A percentile compares a stretch with the other conserved stretches of the same genome.
phyloP scores from a whole-genome alignment of 2,888 invertebrate genomes.

The Acholoe squamosa region DNA sequence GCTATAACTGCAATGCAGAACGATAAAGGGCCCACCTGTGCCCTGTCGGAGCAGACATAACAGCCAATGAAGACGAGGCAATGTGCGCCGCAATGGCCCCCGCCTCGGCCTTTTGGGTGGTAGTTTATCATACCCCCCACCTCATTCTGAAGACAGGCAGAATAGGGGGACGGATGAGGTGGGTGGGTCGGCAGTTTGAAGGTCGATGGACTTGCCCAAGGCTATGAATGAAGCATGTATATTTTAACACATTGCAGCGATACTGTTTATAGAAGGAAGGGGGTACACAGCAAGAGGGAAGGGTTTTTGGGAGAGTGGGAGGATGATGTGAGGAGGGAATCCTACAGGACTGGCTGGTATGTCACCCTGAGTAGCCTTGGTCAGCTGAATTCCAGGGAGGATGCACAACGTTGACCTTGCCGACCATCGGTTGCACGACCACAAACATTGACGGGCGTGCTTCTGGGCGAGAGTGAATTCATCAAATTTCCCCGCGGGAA shows the following conservation, averaged over 20 bases:
- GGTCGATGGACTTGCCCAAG: no score
- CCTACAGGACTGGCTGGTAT: no score
- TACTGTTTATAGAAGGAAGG: no score
- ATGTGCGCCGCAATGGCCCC: neutral
- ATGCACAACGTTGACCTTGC: neutral
- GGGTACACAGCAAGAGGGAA: no score
- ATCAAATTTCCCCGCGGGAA: neutral
- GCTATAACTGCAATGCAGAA: neutral
- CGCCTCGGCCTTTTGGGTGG: neutral
- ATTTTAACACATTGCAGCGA: no score
- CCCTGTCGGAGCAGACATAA: neutral
- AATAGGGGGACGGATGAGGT: neutral
- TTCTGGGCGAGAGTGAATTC: neutral
- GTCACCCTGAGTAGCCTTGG: neutral
- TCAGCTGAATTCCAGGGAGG: neutral
- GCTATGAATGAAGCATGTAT: no score
- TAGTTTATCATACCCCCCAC: neutral
- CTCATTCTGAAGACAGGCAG: neutral
- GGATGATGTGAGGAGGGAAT: no score
- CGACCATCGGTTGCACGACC: neutral
- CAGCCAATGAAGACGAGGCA: slow-evolving; percentile 20
- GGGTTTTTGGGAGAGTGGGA: no score
- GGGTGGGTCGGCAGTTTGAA: neutral
- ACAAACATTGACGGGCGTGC: neutral
- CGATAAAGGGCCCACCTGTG: slow-evolving; percentile 18